These are phyloP conservation scores for Branchellion lobata DNA, from an alignment of 2,888 invertebrate species.

Conservation along the genomic window DNA sequence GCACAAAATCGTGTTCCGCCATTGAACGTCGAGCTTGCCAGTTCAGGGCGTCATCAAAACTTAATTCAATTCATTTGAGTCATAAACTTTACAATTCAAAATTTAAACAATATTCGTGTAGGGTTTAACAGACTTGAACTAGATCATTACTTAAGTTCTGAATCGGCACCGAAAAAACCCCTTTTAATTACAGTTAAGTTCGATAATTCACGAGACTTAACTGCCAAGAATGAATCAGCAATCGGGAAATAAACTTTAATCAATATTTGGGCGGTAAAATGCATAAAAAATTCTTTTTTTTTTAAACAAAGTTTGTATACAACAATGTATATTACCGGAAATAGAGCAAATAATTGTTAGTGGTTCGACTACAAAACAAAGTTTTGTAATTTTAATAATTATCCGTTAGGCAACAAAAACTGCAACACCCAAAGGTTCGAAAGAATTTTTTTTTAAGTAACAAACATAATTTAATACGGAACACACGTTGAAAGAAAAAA, in stretches of 20 bases:
- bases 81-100: not conserved
- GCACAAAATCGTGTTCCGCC: conserved; percentile 41
- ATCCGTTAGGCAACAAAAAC: no score
- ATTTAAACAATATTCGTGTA: no score
- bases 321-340: conserved; percentile 19
- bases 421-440: no score
- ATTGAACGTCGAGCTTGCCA: not conserved
- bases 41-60: conserved; percentile 15
- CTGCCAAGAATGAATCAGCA: not conserved
- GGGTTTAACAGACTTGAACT: no score
- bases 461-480: no score
- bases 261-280: not conserved
- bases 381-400: no score
- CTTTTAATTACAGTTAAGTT: not conserved
- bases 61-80: not conserved
- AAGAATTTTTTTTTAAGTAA: no score
- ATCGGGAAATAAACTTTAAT: not conserved
- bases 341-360: conserved; percentile 14
- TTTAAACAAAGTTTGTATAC: not conserved
- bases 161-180: not conserved
- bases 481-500: no score
- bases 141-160: no score
- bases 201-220: not conserved
- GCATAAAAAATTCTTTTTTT: conserved; percentile 1
- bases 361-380: conserved; percentile 7